Percentiles rank a stretch among this genome's conserved stretches.
Evolutionary conservation across 2,797 vertebrate genomes (phyloP).

Genomic region (Sarcophilus harrisii): DNA sequence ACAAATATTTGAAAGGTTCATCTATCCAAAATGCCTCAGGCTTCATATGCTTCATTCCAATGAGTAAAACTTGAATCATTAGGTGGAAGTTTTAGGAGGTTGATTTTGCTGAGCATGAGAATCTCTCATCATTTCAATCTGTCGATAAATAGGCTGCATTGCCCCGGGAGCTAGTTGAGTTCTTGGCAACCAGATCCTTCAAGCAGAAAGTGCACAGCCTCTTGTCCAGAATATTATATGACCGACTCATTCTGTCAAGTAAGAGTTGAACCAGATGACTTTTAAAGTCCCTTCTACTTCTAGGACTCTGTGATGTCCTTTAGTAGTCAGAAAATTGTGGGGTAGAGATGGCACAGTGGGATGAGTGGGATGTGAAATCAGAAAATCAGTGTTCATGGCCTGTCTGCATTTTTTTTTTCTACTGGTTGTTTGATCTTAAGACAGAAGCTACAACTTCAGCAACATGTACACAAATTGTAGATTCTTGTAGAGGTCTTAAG

Average conservation of each 20-base stretch:
- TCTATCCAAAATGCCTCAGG: not conserved
- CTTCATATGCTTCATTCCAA: not conserved
- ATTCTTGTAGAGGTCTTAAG: slow-evolving; percentile 69
- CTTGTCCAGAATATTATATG: not conserved
- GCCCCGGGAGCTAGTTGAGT: not conserved
- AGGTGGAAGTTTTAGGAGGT: not conserved
- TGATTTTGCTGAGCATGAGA: not conserved
- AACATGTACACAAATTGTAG: not conserved
- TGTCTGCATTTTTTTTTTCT: not conserved
- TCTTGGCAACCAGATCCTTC: not conserved
- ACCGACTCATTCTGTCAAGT: not conserved
- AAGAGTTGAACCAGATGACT: not conserved
- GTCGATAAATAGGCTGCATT: not conserved
- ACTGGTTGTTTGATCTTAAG: not conserved
- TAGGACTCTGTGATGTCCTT: not conserved
- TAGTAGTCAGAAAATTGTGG: not conserved
- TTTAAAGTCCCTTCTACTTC: not conserved
- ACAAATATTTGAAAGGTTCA: not conserved
- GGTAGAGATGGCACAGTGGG: not conserved
- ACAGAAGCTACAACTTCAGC: not conserved
- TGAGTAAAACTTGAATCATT: not conserved
- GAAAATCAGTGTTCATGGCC: not conserved
- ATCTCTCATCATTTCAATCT: not conserved
- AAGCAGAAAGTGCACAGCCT: not conserved
- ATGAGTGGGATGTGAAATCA: not conserved